phyloP scores from a whole-genome alignment of 1,140 invertebrate species.

The Agrypnia vestita region DNA sequence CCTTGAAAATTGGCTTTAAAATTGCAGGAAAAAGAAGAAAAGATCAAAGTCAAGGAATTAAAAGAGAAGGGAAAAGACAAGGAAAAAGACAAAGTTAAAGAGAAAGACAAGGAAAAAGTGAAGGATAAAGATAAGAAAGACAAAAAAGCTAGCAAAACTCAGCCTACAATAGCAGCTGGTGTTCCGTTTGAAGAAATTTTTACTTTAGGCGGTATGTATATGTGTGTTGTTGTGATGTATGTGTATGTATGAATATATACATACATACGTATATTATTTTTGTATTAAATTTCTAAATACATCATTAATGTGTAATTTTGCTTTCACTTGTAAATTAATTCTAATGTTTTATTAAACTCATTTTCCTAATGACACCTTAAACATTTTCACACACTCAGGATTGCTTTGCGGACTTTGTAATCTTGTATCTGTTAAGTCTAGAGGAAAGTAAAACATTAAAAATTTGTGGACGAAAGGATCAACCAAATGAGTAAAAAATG shows the following conservation, averaged over 20 bases:
- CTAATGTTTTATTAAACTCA: no score
- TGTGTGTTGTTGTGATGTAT: no score
- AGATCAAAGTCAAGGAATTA: conserved; percentile 72
- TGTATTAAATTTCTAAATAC: background rate
- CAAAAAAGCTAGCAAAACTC: conserved; percentile 77
- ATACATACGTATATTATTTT: background rate
- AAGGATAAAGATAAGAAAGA: conserved; percentile 84
- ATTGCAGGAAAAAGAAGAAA: conserved; percentile 71
- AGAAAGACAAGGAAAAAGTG: conserved; percentile 76
- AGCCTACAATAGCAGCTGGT: conserved; percentile 69
- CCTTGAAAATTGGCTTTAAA: no score
- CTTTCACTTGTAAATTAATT: no score
- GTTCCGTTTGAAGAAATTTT: conserved; percentile 76
- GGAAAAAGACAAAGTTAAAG: conserved; percentile 74
- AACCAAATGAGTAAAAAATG: no score
- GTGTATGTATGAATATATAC: no score
- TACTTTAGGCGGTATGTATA: conserved; percentile 76
- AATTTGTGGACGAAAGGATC: no score
- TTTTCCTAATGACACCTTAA: no score
- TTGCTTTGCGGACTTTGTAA: no score
- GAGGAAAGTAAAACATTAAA: no score
- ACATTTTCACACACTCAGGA: no score
- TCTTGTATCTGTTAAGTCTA: no score
- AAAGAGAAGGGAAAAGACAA: conserved; percentile 68
- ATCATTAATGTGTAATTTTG: background rate